Evolutionary conservation across 2,113 vertebrate species (phyloP), one percentile per base, ranked within the genome.

Genomic region (Prietella phreatophila): DNA sequence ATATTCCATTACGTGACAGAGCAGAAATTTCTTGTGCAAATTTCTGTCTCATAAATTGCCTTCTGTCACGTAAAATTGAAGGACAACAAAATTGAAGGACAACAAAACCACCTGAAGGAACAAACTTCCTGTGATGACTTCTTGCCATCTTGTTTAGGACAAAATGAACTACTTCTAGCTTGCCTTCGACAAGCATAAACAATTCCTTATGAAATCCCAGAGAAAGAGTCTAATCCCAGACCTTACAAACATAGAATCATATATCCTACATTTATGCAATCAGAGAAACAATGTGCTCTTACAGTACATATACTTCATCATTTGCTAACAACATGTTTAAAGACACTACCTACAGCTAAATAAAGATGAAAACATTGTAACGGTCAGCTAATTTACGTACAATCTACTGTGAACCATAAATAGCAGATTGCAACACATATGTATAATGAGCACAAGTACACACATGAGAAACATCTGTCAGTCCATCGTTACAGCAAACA

Each of bases 1-100:
- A 76, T 33, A 58, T 85, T 75, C 67, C 60, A 80, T 86, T 80
- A 76, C 33, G 75, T 65, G 50, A 56, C 71, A 76, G 55, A 75
- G 84, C 53, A n/a, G 53, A 60, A 42, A 60, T 36, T 27, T 61
- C 78, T 76, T 39, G 78, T 78, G 55, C 56, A 86, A 79, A 85
- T 61, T 27, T 78, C 33, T 30, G 6, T 63, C 56, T 50, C 50
- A 15, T 76, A 75, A 60, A 19, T 85, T 58, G 55, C 39, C 36
- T 85, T 50, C 36, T 78, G 71, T 50, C n/a, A n/a, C n/a, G n/a
- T n/a, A n/a, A n/a, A n/a, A 53, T 39, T 22, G 14, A 22, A 86
- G 22, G 25, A 25, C 20, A 81, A 33, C 50, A 19, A 71, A 71
- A 53, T 39, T 22, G 14, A 22, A 86, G 22, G 25, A 25, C 20